Evolutionary conservation across 1,140 invertebrate genomes (phyloP).

Genomic region (Drosophila albomicans): DNA sequence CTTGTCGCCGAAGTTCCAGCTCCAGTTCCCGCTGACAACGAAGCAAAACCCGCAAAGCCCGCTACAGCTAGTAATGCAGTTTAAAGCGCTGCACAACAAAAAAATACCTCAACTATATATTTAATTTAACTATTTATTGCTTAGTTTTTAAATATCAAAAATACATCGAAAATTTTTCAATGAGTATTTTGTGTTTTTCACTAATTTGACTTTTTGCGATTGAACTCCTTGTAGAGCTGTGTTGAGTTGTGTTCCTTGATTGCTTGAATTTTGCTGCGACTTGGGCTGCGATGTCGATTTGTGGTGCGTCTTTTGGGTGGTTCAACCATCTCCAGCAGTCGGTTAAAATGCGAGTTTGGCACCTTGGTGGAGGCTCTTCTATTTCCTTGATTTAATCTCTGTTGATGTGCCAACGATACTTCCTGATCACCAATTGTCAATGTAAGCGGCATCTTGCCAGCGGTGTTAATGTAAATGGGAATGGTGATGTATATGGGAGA

Average conservation of each 20-base stretch:
- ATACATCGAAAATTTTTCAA: slow-evolving; percentile 15
- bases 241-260: slow-evolving; percentile 33
- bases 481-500: slow-evolving; percentile 75
- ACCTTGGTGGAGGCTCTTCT: slow-evolving; percentile 50
- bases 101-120: slow-evolving; percentile 43
- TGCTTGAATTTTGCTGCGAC: slow-evolving; percentile 56
- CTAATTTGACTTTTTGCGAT: neutral
- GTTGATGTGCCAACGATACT: slow-evolving; percentile 38
- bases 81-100: slow-evolving; percentile 29
- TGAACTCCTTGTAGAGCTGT: neutral
- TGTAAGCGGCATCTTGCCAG: slow-evolving; percentile 52
- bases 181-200: neutral
- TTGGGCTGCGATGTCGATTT: slow-evolving; percentile 70
- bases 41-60: slow-evolving; percentile 8
- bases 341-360: slow-evolving; percentile 69
- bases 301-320: slow-evolving; percentile 52
- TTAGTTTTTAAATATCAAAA: slow-evolving; percentile 48
- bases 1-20: neutral
- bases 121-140: slow-evolving; percentile 74
- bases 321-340: slow-evolving; percentile 56
- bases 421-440: slow-evolving; percentile 67
- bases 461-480: slow-evolving; percentile 72
- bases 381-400: slow-evolving; percentile 1
- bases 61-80: slow-evolving; percentile 49
- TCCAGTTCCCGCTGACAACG: neutral